Evolutionary conservation across 2,888 invertebrate genomes (phyloP).

Genomic region (Ceratothoa steindachneri): DNA sequence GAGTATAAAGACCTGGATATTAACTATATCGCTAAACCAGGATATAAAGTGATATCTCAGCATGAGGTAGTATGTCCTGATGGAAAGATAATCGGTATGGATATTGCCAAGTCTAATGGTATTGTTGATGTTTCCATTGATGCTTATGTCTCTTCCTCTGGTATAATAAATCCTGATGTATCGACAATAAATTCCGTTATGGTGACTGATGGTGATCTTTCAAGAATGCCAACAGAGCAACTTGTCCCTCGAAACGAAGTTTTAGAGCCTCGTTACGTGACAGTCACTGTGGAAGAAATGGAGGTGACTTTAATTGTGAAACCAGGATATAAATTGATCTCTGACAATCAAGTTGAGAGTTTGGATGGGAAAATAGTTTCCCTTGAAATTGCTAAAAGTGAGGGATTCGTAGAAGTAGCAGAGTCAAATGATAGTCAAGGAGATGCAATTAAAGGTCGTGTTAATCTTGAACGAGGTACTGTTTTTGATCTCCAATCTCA

Average conservation of each 20-base stretch:
- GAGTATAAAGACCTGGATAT: too few relatives aligned
- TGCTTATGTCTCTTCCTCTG: too few relatives aligned
- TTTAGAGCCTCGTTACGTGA: too few relatives aligned
- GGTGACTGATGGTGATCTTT: too few relatives aligned
- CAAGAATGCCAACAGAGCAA: too few relatives aligned
- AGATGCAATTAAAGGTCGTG: constrained; percentile 51
- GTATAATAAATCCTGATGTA: too few relatives aligned
- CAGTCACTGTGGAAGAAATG: too few relatives aligned
- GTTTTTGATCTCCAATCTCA: constrained; percentile 49
- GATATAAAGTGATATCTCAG: background rate
- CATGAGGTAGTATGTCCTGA: background rate
- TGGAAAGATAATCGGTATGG: background rate
- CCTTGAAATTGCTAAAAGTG: background rate
- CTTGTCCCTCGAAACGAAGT: too few relatives aligned
- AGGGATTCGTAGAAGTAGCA: background rate
- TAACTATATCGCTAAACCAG: background rate
- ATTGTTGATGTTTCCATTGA: background rate
- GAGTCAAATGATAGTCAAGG: too few relatives aligned
- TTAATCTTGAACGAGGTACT: background rate
- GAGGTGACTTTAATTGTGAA: background rate
- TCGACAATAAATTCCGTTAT: too few relatives aligned
- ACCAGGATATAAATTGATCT: background rate
- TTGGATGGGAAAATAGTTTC: background rate
- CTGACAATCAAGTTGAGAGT: background rate
- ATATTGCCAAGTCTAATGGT: background rate